Conservation (phyloP, 2,797 vertebrate genomes). For the Atherinosoma microstoma region DNA sequence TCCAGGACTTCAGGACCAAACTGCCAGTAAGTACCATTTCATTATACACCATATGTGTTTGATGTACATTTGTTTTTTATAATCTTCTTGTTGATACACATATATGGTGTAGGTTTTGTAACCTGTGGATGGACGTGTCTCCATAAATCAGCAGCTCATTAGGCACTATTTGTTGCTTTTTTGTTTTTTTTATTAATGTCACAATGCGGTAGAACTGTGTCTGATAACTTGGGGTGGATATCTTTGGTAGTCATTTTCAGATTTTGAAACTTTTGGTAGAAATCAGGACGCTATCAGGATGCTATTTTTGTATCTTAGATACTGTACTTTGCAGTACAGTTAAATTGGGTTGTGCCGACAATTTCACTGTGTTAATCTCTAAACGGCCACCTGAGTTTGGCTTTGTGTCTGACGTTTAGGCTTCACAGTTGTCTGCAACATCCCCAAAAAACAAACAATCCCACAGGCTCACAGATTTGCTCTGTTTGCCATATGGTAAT, state of each 20-base stretch:
- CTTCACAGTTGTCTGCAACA: too few species aligned
- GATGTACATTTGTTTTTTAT: not conserved
- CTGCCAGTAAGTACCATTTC: constrained; percentile 67
- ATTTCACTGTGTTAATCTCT: not conserved
- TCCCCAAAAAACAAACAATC: not conserved
- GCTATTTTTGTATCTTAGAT: too few species aligned
- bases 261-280: not conserved
- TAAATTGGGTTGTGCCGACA: not conserved
- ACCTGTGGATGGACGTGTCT: not conserved
- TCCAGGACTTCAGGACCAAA: constrained; percentile 65
- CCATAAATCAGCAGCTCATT: not conserved
- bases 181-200: too few species aligned
- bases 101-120: not conserved
- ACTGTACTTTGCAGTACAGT: too few species aligned
- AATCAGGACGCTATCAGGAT: too few species aligned
- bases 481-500: too few species aligned
- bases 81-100: not conserved
- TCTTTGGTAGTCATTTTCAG: not conserved
- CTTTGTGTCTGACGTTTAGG: too few species aligned
- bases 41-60: not conserved
- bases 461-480: too few species aligned
- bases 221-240: not conserved
- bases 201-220: too few species aligned
- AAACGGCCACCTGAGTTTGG: too few species aligned
- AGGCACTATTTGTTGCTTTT: too few species aligned